Evolutionary conservation across 2,113 vertebrate genomes (phyloP).

Genomic region (Eretmochelys imbricata): DNA sequence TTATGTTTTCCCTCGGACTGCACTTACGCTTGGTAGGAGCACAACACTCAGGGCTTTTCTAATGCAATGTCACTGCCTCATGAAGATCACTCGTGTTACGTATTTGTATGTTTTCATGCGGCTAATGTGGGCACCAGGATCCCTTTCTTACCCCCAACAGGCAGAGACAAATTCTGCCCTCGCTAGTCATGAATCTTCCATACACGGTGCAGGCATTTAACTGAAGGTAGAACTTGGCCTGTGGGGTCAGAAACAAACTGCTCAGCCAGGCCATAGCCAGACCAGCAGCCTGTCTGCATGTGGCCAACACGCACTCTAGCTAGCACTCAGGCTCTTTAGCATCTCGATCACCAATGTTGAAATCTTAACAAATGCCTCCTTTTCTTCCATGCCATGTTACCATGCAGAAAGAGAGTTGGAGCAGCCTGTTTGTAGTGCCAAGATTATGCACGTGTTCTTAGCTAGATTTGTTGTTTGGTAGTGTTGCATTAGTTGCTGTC

Average conservation of each 20-base stretch:
- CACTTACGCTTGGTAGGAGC: background rate
- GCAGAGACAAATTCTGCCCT: background rate
- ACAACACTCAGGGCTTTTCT: accelerated
- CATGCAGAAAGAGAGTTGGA: background rate
- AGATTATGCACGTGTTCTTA: background rate
- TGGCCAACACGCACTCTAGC: background rate
- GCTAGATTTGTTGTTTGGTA: background rate
- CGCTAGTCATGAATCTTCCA: background rate
- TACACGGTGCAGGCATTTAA: background rate
- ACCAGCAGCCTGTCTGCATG: background rate
- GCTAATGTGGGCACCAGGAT: background rate
- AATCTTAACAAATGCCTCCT: background rate
- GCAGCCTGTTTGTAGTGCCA: background rate
- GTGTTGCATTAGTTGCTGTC: background rate
- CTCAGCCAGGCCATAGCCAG: background rate
- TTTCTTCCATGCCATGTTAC: background rate
- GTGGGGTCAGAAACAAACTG: background rate
- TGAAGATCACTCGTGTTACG: background rate
- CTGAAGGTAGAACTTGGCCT: background rate
- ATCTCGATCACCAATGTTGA: background rate
- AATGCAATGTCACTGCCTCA: background rate
- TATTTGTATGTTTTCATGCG: background rate
- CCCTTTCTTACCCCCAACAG: accelerated
- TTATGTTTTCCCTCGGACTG: accelerated
- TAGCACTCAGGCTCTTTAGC: background rate